Base-by-base conservation (phyloP, 2,888 invertebrate genomes). In the Hyposoter dolosus region DNA sequence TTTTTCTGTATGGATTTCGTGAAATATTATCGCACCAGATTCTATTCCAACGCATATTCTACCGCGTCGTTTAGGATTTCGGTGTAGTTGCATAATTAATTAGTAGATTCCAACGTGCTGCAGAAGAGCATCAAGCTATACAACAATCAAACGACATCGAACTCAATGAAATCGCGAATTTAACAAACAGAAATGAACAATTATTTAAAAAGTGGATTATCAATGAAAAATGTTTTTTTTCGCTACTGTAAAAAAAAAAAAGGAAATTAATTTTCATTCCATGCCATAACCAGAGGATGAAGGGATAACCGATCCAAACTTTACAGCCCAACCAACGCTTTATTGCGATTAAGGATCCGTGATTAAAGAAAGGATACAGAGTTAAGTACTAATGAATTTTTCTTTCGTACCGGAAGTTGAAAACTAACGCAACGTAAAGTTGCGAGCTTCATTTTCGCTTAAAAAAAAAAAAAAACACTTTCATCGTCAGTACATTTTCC, bases 401-500 rank as follows among this genome's bases (percentile, higher is more conserved):
- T 32, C 23, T 45, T 35, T n/a, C 75, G 6, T 68, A 45, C 43
- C 35, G 17, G 15, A 56, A 40, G 68, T 28, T 60, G 74, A 40
- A 68, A 79, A 69, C 74, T 79, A 28, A 56, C 68, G 78, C 66
- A 68, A 78, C 47, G 45, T 17, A 66, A 83, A 78, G 78, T 83
- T 72, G 66, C 35, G 35, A 53, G 45, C 32, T 83, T 74, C 45
- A 32, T 56, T 56, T 56, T 65, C 23, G 23, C 56, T 35, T 23
- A 35, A 53, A 19, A 23, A 60, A 50, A 63, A 47, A 32, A 50
- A 50, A 80, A 77, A 66, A 77, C 68, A 69, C 43, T 63, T 69
- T 84, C 78, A 74, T 83, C 66, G 66, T 65, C 60, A 68, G 66
- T 68, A 71, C 81, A 83, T 84, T 84, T 87, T 88, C 82, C 76